A percentile compares a stretch with the other conserved stretches of the same genome.
Evolutionary conservation across 2,113 vertebrate genomes (phyloP).

Genomic region (Anser cygnoides): DNA sequence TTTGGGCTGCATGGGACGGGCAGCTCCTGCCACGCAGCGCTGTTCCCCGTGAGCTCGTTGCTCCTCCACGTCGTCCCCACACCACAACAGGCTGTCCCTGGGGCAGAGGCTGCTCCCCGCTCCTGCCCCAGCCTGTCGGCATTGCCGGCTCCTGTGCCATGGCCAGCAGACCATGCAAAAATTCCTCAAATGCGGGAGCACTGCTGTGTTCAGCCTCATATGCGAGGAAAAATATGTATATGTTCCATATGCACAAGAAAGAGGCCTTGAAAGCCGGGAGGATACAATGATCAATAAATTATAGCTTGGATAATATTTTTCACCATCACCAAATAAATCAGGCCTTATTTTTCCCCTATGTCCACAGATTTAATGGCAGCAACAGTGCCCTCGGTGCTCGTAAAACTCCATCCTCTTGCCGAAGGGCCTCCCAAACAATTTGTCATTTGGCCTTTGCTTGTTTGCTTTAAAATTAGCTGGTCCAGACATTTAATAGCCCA

Average conservation of each 20-base stretch:
- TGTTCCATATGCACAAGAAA: constrained; percentile 12
- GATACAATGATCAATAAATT: constrained; percentile 53
- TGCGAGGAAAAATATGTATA: neutral
- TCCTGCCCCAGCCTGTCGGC: neutral
- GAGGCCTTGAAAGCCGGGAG: neutral
- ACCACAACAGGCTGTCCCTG: neutral
- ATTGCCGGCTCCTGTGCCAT: neutral
- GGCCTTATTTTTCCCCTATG: constrained; percentile 11
- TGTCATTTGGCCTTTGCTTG: constrained; percentile 24
- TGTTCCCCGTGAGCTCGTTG: neutral
- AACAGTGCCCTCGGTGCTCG: constrained; percentile 15
- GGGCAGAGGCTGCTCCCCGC: neutral
- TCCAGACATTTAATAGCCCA: constrained; percentile 52
- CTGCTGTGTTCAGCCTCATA: neutral
- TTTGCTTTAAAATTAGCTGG: constrained; percentile 46
- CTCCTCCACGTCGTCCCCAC: neutral
- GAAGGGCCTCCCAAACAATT: constrained; percentile 46
- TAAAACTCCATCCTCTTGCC: constrained; percentile 43
- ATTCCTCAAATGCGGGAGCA: neutral
- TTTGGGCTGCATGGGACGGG: rapidly evolving
- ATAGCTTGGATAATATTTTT: constrained; percentile 26
- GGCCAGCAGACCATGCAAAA: neutral
- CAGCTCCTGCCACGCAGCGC: neutral
- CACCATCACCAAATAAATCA: constrained; percentile 52
- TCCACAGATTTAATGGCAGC: constrained; percentile 35